Percentiles rank a stretch among this genome's conserved stretches.
phyloP scores from a whole-genome alignment of 1,140 invertebrate species.

The Orius laevigatus region DNA sequence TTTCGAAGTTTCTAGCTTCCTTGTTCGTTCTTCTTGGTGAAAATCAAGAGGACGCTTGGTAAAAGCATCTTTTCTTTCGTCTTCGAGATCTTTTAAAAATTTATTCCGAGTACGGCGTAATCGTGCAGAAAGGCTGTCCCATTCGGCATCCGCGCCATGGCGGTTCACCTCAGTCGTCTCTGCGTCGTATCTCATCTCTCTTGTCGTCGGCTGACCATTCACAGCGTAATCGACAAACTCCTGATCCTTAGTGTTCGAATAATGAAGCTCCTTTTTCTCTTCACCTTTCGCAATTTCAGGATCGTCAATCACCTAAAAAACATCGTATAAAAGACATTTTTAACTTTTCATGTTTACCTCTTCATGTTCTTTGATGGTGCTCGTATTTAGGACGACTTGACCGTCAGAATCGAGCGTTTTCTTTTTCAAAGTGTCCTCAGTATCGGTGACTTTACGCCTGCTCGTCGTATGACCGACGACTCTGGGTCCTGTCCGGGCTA shows the following conservation, averaged over 20 bases:
- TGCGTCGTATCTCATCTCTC: slow-evolving; percentile 60
- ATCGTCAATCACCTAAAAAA: slow-evolving; percentile 34
- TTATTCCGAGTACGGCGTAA: slow-evolving; percentile 43
- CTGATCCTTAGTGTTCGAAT: slow-evolving; percentile 39
- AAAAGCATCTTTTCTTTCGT: slow-evolving; percentile 57
- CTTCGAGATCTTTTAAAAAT: slow-evolving; percentile 24
- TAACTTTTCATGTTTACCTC: slow-evolving; percentile 29
- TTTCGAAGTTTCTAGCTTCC: slow-evolving; percentile 73
- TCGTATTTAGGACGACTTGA: slow-evolving; percentile 65
- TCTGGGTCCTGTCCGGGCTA: slow-evolving; percentile 36
- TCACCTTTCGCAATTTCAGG: slow-evolving; percentile 33
- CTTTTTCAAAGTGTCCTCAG: slow-evolving; percentile 52
- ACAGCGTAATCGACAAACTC: slow-evolving; percentile 58
- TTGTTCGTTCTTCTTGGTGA: slow-evolving; percentile 72
- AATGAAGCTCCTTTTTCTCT: slow-evolving; percentile 30
- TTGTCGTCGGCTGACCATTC: slow-evolving; percentile 50
- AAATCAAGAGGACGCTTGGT: slow-evolving; percentile 64
- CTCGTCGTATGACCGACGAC: slow-evolving; percentile 58
- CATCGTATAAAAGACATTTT: background rate
- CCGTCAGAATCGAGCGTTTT: slow-evolving; percentile 50
- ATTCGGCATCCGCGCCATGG: slow-evolving; percentile 39
- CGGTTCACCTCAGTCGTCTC: slow-evolving; percentile 51
- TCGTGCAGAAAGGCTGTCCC: slow-evolving; percentile 57
- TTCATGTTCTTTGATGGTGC: slow-evolving; percentile 64
- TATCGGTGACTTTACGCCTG: slow-evolving; percentile 62